These are phyloP conservation scores for Unio delphinus DNA, from an alignment of 2,888 invertebrate species.

Conservation along the genomic window DNA sequence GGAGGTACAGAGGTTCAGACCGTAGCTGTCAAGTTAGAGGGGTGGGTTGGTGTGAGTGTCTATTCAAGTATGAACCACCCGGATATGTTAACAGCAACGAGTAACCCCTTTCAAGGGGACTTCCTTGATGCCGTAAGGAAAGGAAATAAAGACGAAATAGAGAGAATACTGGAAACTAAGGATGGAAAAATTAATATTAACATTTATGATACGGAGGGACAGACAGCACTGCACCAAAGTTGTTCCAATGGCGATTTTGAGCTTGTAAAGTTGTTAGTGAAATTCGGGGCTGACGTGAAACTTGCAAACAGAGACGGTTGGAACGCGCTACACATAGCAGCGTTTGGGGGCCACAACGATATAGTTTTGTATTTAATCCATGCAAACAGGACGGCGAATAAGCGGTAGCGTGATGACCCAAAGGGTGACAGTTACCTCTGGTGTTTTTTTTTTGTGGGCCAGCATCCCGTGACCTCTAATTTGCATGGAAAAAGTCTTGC, in stretches of 20 bases:
- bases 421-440: too few relatives aligned
- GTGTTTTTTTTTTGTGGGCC: too few relatives aligned
- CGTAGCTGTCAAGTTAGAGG: too few relatives aligned
- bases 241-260: conserved; percentile 71
- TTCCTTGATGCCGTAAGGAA: conserved; percentile 68
- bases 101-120: conserved; percentile 58
- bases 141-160: conserved; percentile 66
- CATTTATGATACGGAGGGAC: conserved; percentile 70
- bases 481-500: too few relatives aligned
- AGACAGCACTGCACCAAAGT: conserved; percentile 70
- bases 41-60: background rate
- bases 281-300: conserved; percentile 71
- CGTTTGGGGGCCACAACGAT: conserved; percentile 70
- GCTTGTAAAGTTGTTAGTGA: conserved; percentile 71
- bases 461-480: too few relatives aligned
- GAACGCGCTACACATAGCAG: conserved; percentile 71
- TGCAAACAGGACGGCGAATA: conserved; percentile 31
- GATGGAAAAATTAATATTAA: conserved; percentile 70
- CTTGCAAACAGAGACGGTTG: conserved; percentile 72
- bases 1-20: too few relatives aligned
- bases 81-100: conserved; percentile 24
- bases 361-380: conserved; percentile 65
- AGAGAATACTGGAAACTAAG: conserved; percentile 64
- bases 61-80: conserved; percentile 15
- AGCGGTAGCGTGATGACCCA: background rate